These are phyloP conservation scores for Hydrolagus colliei DNA, from an alignment of 2,797 vertebrate species.

Conservation along the genomic window DNA sequence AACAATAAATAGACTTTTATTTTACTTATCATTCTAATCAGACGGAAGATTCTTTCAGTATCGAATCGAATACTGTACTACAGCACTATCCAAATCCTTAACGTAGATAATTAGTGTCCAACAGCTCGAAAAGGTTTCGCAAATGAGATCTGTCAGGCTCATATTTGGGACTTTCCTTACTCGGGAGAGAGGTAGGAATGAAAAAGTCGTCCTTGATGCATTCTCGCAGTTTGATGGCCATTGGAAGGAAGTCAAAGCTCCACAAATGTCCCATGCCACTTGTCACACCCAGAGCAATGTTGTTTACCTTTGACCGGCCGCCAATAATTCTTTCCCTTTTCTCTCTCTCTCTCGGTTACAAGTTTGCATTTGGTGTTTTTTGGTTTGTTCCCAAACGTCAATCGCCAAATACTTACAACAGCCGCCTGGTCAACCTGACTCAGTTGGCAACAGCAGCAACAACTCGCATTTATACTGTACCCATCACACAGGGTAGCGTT, in stretches of 20 bases:
- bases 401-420: too few relatives aligned
- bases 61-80: not conserved
- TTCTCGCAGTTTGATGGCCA: not conserved
- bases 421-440: too few relatives aligned
- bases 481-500: too few relatives aligned
- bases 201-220: not conserved
- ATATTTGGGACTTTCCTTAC: not conserved
- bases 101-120: not conserved
- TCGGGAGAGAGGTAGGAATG: not conserved
- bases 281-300: not conserved
- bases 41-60: not conserved
- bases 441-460: too few relatives aligned
- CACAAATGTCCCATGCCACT: not conserved
- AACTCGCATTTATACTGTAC: too few relatives aligned
- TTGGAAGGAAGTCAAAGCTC: not conserved
- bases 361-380: too few relatives aligned
- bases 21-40: not conserved
- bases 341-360: not conserved
- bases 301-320: not conserved
- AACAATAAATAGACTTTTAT: not conserved
- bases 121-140: not conserved
- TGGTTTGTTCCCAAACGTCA: too few relatives aligned
- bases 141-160: not conserved
- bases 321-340: not conserved
- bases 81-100: conserved; percentile 11